These are phyloP conservation scores for Daktulosphaira vitifoliae DNA, from an alignment of 1,140 invertebrate genomes.

Conservation along the genomic window DNA sequence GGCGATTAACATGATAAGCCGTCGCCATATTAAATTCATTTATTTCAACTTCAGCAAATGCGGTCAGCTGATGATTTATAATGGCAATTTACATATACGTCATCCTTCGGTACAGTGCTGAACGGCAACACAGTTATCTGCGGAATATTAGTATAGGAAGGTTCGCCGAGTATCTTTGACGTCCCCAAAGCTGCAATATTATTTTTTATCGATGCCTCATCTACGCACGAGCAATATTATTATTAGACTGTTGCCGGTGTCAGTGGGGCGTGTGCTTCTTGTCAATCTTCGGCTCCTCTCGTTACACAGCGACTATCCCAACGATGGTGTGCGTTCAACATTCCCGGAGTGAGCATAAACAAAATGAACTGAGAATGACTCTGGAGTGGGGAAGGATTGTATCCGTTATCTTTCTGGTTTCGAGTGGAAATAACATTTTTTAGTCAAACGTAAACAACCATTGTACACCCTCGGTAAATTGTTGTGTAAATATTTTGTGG, in stretches of 20 bases:
- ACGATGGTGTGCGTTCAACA: slow-evolving; percentile 29
- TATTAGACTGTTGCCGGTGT: slow-evolving; percentile 19
- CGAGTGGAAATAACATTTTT: slow-evolving; percentile 26
- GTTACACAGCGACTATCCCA: slow-evolving; percentile 18
- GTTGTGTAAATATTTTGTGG: too few species aligned
- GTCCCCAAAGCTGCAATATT: not conserved
- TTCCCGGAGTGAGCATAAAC: slow-evolving; percentile 10
- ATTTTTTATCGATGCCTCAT: not conserved
- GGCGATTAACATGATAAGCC: too few species aligned
- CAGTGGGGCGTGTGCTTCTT: slow-evolving; percentile 22
- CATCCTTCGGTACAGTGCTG: too few species aligned
- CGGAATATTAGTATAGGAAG: too few species aligned
- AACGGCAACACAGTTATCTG: too few species aligned
- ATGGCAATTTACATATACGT: too few species aligned
- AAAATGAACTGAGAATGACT: not conserved
- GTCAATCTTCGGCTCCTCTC: slow-evolving; percentile 28
- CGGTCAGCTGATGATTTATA: too few species aligned
- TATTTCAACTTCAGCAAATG: too few species aligned
- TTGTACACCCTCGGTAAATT: not conserved
- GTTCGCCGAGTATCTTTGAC: too few species aligned
- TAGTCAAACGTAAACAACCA: slow-evolving; percentile 22
- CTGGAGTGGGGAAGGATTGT: slow-evolving; percentile 8
- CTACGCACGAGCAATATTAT: slow-evolving; percentile 2
- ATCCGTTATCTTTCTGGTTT: slow-evolving; percentile 17
- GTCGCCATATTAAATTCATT: too few species aligned